A percentile compares a stretch with the other conserved stretches of the same genome.
Conservation (phyloP, 2,797 vertebrate species). For the Limnodromus scolopaceus region DNA sequence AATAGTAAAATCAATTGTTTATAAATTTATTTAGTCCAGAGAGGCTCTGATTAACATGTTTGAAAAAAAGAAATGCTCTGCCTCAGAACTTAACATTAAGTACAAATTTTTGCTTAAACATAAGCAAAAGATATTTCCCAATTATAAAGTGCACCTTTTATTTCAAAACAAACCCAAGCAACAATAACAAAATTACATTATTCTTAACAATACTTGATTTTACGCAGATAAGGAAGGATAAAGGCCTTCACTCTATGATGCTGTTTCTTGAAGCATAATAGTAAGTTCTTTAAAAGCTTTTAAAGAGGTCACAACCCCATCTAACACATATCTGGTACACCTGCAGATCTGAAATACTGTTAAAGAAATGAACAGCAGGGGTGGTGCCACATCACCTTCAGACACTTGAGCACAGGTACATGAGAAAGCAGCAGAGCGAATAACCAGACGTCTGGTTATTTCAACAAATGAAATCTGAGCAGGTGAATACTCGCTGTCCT, state of each 20-base stretch:
- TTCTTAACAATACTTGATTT: neutral
- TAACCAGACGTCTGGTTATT: neutral
- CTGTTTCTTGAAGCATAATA: neutral
- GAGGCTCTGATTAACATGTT: neutral
- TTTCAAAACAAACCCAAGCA: neutral
- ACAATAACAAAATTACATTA: neutral
- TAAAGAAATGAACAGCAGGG: neutral
- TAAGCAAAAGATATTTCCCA: neutral
- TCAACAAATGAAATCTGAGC: neutral
- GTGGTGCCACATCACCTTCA: neutral
- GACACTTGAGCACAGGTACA: rapidly evolving
- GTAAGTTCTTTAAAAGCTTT: neutral
- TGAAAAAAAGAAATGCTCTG: neutral
- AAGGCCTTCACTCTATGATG: neutral
- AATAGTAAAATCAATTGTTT: neutral
- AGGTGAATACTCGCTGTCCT: rapidly evolving
- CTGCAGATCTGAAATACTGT: neutral
- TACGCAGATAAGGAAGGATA: neutral
- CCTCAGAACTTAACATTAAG: neutral
- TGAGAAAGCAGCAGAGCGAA: neutral
- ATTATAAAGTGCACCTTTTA: constrained; percentile 55
- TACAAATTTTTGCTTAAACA: neutral
- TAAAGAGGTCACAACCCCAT: neutral
- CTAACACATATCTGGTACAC: neutral
- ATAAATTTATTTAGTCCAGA: neutral